Evolutionary conservation across 2,113 vertebrate species (phyloP).

Genomic region (Trachemys scripta): DNA sequence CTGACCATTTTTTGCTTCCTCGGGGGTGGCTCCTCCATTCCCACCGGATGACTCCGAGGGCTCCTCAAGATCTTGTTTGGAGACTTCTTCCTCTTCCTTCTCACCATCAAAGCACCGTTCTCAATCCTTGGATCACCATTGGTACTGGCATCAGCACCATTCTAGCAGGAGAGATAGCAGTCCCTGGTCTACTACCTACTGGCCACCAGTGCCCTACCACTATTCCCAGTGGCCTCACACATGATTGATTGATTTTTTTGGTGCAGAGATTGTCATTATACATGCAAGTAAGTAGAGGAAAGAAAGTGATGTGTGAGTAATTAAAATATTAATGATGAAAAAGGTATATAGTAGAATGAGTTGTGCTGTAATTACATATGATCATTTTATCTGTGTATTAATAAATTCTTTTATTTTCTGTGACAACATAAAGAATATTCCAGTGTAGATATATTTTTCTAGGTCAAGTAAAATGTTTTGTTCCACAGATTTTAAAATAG

Average conservation of each 20-base stretch:
- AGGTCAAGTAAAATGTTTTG: neutral
- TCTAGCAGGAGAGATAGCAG: neutral
- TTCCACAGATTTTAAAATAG: neutral
- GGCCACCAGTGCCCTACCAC: no score
- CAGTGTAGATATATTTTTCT: neutral
- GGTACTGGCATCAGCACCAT: neutral
- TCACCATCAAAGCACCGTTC: neutral
- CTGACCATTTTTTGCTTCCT: neutral
- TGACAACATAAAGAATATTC: neutral
- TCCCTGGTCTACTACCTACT: neutral
- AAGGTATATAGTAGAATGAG: neutral
- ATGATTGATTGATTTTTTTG: no score
- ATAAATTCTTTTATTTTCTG: neutral
- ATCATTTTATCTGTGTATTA: neutral
- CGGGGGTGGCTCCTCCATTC: neutral
- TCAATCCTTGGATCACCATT: neutral
- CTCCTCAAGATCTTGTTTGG: neutral
- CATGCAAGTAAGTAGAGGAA: no score
- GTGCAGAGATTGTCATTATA: no score
- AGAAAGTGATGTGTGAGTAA: no score
- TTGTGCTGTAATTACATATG: neutral
- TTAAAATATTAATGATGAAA: no score
- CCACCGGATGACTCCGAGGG: neutral
- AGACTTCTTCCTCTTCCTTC: neutral
- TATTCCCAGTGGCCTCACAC: neutral